Conservation (phyloP, 2,113 vertebrate species). For the Caranx ignobilis region DNA sequence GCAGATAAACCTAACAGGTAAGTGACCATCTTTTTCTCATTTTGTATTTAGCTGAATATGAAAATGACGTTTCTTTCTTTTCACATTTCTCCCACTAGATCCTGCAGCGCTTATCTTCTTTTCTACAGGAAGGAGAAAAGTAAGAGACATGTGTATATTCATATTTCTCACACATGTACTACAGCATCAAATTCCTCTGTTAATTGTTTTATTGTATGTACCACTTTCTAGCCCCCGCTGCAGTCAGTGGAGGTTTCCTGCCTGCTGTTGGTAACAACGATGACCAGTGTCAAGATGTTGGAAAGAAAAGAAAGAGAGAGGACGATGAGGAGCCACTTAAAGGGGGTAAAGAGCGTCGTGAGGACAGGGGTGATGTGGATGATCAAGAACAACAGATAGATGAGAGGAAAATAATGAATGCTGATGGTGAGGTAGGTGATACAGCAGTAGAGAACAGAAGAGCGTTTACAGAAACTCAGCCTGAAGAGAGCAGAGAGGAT, state of each 20-base stretch:
- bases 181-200: background rate
- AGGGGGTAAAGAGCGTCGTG: background rate
- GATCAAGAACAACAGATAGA: too few species aligned
- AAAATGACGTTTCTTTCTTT: background rate
- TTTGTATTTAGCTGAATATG: background rate
- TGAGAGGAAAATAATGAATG: too few species aligned
- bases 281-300: background rate
- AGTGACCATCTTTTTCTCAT: background rate
- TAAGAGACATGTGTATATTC: slow-evolving; percentile 1
- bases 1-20: background rate
- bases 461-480: too few species aligned
- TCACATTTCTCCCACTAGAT: slow-evolving; percentile 41
- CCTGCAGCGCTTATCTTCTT: slow-evolving; percentile 59
- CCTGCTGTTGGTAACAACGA: background rate
- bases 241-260: background rate
- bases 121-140: slow-evolving; percentile 67
- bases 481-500: too few species aligned
- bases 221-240: background rate
- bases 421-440: too few species aligned
- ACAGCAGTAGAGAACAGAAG: too few species aligned
- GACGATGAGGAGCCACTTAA: background rate
- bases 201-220: background rate
- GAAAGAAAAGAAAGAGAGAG: background rate
- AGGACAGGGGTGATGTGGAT: background rate
- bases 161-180: background rate